Percentiles rank a stretch among this genome's conserved stretches.
These are phyloP conservation scores for Saimiri boliviensis DNA, from an alignment of 2,113 vertebrate species.

Conservation along the genomic window DNA sequence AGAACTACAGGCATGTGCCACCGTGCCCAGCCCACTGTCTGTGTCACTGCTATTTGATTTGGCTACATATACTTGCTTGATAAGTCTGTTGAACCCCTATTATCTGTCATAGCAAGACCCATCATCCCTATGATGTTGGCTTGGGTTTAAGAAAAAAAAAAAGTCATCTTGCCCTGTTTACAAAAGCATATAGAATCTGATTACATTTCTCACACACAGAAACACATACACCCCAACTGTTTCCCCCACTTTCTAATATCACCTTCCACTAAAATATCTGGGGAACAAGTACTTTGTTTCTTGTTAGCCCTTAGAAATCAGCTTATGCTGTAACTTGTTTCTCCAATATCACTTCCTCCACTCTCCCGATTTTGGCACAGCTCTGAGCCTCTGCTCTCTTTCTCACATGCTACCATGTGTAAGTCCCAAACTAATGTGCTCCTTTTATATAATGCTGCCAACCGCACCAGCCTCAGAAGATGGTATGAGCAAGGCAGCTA, in stretches of 20 bases:
- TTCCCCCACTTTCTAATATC: not conserved
- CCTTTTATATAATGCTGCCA: not conserved
- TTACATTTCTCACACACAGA: not conserved
- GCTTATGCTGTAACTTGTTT: not conserved
- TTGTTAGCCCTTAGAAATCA: not conserved
- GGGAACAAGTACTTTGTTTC: not conserved
- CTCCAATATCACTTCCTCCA: not conserved
- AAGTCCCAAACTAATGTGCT: not conserved
- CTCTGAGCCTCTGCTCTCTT: not conserved
- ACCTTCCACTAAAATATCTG: not conserved
- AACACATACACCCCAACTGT: not conserved
- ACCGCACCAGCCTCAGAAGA: not conserved
- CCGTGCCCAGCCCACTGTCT: not conserved
- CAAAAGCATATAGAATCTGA: not conserved
- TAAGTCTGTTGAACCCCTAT: not conserved
- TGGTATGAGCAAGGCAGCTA: not conserved
- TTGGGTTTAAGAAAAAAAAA: too few species aligned
- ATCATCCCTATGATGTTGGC: too few species aligned
- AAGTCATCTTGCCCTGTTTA: not conserved
- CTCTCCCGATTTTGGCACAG: not conserved
- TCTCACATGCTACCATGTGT: not conserved
- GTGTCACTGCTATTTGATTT: not conserved
- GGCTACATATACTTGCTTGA: not conserved
- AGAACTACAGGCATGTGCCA: too few species aligned
- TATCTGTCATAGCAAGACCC: not conserved